These are phyloP conservation scores for Atopsyche davidsoni DNA, from an alignment of 1,140 invertebrate species.

Conservation along the genomic window DNA sequence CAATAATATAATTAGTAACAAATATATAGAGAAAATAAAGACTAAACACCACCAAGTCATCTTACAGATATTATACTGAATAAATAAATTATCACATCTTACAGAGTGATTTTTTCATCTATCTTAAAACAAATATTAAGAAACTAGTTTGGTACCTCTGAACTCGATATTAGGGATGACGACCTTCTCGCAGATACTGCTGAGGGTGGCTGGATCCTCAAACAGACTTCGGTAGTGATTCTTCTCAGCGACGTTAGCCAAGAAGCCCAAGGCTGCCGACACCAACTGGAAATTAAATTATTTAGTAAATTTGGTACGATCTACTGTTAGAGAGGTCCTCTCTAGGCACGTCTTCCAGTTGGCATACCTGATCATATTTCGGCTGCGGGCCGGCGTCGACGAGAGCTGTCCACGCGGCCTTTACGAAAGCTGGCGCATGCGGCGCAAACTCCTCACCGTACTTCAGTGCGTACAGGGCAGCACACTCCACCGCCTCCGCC, in stretches of 20 bases:
- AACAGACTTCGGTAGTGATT: slow-evolving; percentile 83
- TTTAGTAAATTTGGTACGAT: too few relatives aligned
- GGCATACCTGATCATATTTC: slow-evolving; percentile 89
- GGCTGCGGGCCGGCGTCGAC: slow-evolving; percentile 75
- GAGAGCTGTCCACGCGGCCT: slow-evolving; percentile 86
- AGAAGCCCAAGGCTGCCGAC: slow-evolving; percentile 91
- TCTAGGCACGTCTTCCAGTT: too few relatives aligned
- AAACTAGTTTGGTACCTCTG: slow-evolving; percentile 66
- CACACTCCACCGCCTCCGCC: slow-evolving; percentile 94
- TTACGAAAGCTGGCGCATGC: slow-evolving; percentile 86
- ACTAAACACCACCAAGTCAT: too few relatives aligned
- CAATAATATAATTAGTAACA: too few relatives aligned
- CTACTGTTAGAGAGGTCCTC: neutral
- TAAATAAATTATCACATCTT: too few relatives aligned
- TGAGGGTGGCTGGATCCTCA: slow-evolving; percentile 77
- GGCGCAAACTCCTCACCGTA: slow-evolving; percentile 95
- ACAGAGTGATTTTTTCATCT: too few relatives aligned
- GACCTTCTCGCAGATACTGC: slow-evolving; percentile 94
- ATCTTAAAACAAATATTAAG: too few relatives aligned
- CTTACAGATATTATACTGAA: too few relatives aligned
- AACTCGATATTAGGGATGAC: slow-evolving; percentile 98
- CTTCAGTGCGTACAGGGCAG: slow-evolving; percentile 91
- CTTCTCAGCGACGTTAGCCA: slow-evolving; percentile 89
- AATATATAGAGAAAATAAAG: too few relatives aligned
- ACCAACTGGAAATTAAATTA: slow-evolving; percentile 70